Evolutionary conservation across 2,113 vertebrate species (phyloP).

Genomic region (Gambusia holbrooki): DNA sequence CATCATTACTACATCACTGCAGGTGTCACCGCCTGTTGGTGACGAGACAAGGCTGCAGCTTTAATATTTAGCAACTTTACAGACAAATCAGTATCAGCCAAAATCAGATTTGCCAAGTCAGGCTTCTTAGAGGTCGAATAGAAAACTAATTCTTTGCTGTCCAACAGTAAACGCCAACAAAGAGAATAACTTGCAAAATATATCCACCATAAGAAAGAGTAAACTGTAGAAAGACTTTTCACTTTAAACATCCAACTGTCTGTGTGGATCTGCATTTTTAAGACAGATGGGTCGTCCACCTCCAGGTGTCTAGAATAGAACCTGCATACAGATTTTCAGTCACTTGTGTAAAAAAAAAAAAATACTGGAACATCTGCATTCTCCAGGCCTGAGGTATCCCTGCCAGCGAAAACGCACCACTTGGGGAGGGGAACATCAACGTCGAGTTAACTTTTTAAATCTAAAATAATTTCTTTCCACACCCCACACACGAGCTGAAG

Average conservation of each 20-base stretch:
- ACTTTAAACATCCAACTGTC: background rate
- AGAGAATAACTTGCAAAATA: background rate
- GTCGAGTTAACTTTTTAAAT: background rate
- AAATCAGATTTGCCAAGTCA: too few relatives aligned
- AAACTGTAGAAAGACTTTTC: background rate
- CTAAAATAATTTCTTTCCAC: conserved; percentile 4
- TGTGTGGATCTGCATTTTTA: background rate
- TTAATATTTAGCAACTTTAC: too few relatives aligned
- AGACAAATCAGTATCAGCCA: too few relatives aligned
- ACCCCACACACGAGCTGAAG: background rate
- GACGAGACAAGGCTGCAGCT: too few relatives aligned
- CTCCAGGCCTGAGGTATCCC: background rate
- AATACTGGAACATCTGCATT: background rate
- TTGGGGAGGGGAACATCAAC: background rate
- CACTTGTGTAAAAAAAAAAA: background rate
- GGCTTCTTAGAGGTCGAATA: too few relatives aligned
- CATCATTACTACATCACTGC: too few relatives aligned
- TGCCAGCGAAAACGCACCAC: background rate
- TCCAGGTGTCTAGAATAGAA: background rate
- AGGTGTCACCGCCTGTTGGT: too few relatives aligned
- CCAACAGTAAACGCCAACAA: background rate
- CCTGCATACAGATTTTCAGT: background rate
- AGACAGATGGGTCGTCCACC: too few relatives aligned
- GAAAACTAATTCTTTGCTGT: too few relatives aligned
- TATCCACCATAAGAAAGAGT: too few relatives aligned